Base-by-base conservation (phyloP, 1,140 invertebrate species). In the Apocrypta bakeri region DNA sequence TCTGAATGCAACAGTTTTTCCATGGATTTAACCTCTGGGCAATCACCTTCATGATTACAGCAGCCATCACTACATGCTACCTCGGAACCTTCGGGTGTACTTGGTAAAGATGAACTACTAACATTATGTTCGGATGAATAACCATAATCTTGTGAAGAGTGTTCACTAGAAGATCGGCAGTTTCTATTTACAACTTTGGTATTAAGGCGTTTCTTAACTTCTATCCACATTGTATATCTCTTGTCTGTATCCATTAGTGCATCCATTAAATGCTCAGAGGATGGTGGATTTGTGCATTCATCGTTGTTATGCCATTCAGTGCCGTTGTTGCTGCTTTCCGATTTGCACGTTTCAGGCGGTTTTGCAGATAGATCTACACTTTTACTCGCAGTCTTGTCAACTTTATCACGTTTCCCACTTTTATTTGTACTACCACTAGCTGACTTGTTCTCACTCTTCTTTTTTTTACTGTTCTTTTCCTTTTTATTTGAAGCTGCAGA, bases 11-110 rank as follows among this genome's bases (percentile, higher is more conserved):
- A 84, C 75, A 89, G 84, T 88, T 92, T 91, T 69, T 91, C 87
- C 37, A 81, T 89, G 84, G 89, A 79, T 82, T 85, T 82, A 81
- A 89, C 85, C 85, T 92, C 90, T 12, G 89, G 88, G 87, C 94
- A 93, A 85, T 94, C 92, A 77, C 93, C 94, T 84, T 96, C 95
- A 84, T 96, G 95, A 90, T 96, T 96, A 88, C 96, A 97, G 89
- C 96, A 96, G 42, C 95, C 95, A 87, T 97, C 96, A 1, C 95
- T 96, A 91, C 96, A 97, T 0, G 96, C 96, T 48, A 97, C 94
- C 89, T 97, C 96, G 0, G 96, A 97, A 29, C 96, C 96, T 87
- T 97, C 96, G 0, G 96, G 96, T 14, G 96, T 96, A 87, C 95
- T 96, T 69, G 94, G 94, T 40, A 95, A 91, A 84, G 96, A 96